phyloP scores from a whole-genome alignment of 1,140 invertebrate species.

The Frieseomelitta varia region DNA sequence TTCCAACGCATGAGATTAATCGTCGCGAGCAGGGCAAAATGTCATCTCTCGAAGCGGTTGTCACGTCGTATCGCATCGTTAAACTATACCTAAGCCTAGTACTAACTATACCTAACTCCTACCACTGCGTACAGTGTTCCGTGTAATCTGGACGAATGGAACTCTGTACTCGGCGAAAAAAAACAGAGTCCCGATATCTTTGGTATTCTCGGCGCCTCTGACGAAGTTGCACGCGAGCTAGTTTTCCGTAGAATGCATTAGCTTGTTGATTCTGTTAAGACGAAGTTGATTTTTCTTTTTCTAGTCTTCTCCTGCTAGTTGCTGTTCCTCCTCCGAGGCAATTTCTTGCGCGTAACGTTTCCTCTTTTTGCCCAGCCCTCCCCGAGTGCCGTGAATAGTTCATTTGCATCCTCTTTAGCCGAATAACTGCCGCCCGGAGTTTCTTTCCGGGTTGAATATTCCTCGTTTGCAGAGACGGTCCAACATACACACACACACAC shows the following conservation, averaged over 20 bases:
- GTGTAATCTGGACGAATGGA: background rate
- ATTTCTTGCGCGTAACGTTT: background rate
- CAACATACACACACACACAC: no score
- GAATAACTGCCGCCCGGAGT: background rate
- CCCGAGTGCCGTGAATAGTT: constrained; percentile 3
- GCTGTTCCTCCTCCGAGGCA: background rate
- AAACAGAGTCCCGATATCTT: background rate
- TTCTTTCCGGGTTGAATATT: background rate
- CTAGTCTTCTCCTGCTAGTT: background rate
- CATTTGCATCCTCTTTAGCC: constrained; percentile 2
- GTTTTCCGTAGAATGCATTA: background rate
- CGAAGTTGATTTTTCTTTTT: background rate
- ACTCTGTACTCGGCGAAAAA: background rate
- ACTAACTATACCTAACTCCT: background rate
- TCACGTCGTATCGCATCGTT: constrained; percentile 4
- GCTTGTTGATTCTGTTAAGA: background rate
- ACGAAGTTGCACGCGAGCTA: background rate
- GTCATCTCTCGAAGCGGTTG: constrained; percentile 38
- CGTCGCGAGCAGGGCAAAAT: constrained; percentile 33
- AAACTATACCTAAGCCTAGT: background rate
- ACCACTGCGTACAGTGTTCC: background rate
- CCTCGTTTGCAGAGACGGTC: background rate
- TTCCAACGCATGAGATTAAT: no score
- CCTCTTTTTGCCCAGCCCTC: background rate
- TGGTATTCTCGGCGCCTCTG: background rate